Percentiles rank a stretch among this genome's conserved stretches.
Evolutionary conservation across 2,113 vertebrate genomes (phyloP).

Genomic region (Festucalex cinctus): DNA sequence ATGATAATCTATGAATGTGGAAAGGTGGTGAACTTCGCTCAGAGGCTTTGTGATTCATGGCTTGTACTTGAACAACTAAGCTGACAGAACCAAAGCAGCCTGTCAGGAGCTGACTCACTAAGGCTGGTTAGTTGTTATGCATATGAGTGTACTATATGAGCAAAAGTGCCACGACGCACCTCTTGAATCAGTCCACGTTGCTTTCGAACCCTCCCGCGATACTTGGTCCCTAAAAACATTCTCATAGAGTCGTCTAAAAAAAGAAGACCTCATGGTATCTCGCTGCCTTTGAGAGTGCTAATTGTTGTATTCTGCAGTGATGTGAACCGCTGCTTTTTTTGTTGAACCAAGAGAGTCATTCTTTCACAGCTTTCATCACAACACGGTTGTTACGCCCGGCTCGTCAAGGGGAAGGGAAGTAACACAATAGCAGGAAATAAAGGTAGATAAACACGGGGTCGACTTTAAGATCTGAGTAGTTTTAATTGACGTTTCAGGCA

Average conservation of each 20-base stretch:
- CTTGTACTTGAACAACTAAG: slow-evolving; percentile 27
- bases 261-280: too few species aligned
- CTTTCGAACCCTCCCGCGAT: background rate
- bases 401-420: too few species aligned
- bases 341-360: too few species aligned
- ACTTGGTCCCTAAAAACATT: background rate
- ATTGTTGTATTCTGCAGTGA: background rate
- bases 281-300: background rate
- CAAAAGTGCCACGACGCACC: background rate
- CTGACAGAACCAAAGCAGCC: slow-evolving; percentile 39
- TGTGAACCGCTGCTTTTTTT: too few species aligned
- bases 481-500: too few species aligned
- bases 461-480: too few species aligned
- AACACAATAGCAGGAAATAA: too few species aligned
- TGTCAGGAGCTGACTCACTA: slow-evolving; percentile 36
- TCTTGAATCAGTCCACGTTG: background rate
- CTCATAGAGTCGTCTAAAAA: background rate
- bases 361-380: too few species aligned
- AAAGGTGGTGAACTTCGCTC: slow-evolving; percentile 40
- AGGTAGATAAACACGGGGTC: too few species aligned
- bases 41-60: slow-evolving; percentile 43
- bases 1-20: slow-evolving; percentile 45
- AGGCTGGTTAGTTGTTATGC: slow-evolving; percentile 26
- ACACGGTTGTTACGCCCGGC: too few species aligned
- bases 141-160: slow-evolving; percentile 1